phyloP scores from a whole-genome alignment of 2,888 invertebrate genomes.

The Polyommatus iphigenia region DNA sequence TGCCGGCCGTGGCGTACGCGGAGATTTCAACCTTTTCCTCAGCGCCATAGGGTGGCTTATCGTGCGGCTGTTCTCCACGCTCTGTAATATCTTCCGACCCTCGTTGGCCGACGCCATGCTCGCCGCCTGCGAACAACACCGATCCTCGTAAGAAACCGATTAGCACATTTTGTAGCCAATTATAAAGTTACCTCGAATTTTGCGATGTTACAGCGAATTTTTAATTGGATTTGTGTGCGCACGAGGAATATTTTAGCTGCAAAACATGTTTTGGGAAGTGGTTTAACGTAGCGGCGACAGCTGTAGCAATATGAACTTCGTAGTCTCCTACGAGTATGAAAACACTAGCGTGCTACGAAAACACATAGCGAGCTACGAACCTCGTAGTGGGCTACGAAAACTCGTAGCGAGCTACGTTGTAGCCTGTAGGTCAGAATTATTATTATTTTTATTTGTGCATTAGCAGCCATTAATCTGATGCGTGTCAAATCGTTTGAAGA shows the following conservation, averaged over 20 bases:
- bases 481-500: too few species aligned
- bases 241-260: not conserved
- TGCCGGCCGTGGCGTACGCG: slow-evolving; percentile 65
- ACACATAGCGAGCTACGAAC: not conserved
- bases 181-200: slow-evolving; percentile 18
- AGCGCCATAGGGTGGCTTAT: slow-evolving; percentile 75
- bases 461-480: too few species aligned
- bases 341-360: not conserved
- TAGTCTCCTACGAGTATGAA: not conserved
- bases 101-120: slow-evolving; percentile 81
- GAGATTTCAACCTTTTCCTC: slow-evolving; percentile 65
- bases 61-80: slow-evolving; percentile 67
- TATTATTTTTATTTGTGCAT: too few species aligned
- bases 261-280: not conserved
- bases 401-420: not conserved
- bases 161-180: slow-evolving; percentile 27
- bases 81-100: slow-evolving; percentile 69
- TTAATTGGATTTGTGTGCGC: not conserved
- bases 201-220: slow-evolving; percentile 12
- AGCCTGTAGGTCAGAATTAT: not conserved
- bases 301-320: not conserved
- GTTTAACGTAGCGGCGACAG: not conserved
- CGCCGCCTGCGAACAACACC: slow-evolving; percentile 64
- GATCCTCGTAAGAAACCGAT: slow-evolving; percentile 35
- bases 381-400: not conserved